phyloP scores from a whole-genome alignment of 2,113 vertebrate species.

The Microtus oregoni region DNA sequence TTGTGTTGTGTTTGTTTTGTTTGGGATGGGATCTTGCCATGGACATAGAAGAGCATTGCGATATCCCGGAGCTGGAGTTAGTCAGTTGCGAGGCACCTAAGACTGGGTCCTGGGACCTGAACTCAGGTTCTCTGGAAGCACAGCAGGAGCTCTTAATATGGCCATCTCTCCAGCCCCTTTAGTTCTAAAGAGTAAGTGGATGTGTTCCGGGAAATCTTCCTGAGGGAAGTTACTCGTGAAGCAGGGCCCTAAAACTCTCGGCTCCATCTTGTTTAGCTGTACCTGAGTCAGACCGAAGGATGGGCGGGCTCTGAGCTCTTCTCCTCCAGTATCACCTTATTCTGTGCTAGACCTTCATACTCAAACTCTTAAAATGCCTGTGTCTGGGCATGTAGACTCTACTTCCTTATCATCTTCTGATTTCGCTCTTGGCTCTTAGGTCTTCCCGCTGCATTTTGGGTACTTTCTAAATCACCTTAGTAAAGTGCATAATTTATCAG shows the following conservation, averaged over 20 bases:
- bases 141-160: background rate
- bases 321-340: background rate
- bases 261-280: background rate
- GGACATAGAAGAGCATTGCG: background rate
- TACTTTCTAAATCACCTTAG: background rate
- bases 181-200: background rate
- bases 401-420: background rate
- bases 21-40: background rate
- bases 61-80: background rate
- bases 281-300: background rate
- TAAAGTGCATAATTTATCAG: background rate
- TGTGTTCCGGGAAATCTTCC: background rate
- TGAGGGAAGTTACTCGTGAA: background rate
- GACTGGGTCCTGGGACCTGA: no score
- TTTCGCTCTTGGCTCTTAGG: background rate
- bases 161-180: no score
- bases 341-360: background rate
- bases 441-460: background rate
- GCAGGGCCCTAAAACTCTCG: background rate
- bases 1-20: background rate
- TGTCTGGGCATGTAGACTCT: accelerated
- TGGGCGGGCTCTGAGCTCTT: background rate
- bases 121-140: background rate
- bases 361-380: background rate
- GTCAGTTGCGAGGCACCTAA: background rate